Conservation (phyloP, 2,888 invertebrate genomes). For the Nesidiocoris tenuis region DNA sequence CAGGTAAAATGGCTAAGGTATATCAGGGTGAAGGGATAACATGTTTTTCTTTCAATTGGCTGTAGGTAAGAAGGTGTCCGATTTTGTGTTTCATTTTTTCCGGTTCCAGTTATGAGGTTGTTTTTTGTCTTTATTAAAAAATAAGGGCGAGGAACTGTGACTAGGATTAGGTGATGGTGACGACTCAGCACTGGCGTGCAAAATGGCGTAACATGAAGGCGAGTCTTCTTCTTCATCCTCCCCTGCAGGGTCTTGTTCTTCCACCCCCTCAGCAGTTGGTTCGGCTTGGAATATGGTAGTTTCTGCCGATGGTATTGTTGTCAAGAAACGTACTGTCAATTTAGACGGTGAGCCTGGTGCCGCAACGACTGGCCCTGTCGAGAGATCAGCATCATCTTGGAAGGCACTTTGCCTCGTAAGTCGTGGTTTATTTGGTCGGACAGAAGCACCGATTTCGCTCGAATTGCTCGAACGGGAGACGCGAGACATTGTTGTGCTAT, state of each 20-base stretch:
- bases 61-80: too few relatives aligned
- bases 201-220: constrained; percentile 50
- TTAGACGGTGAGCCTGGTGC: constrained; percentile 62
- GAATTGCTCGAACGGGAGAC: constrained; percentile 80
- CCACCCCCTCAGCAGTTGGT: not conserved
- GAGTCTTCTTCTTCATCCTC: constrained; percentile 66
- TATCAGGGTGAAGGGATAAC: too few relatives aligned
- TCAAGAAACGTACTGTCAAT: constrained; percentile 62
- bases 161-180: constrained; percentile 49
- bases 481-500: constrained; percentile 86
- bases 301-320: constrained; percentile 72
- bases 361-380: not conserved
- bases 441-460: constrained; percentile 55
- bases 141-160: constrained; percentile 40
- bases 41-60: too few relatives aligned
- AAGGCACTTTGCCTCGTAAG: constrained; percentile 78
- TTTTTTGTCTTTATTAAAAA: constrained; percentile 23
- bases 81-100: not conserved
- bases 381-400: constrained; percentile 63
- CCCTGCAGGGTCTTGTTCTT: not conserved
- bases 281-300: constrained; percentile 64
- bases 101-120: constrained; percentile 5
- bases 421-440: constrained; percentile 64
- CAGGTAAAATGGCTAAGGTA: too few relatives aligned
- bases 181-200: constrained; percentile 51